Evolutionary conservation across 2,888 invertebrate species (phyloP).

Genomic region (Tachina grossa): DNA sequence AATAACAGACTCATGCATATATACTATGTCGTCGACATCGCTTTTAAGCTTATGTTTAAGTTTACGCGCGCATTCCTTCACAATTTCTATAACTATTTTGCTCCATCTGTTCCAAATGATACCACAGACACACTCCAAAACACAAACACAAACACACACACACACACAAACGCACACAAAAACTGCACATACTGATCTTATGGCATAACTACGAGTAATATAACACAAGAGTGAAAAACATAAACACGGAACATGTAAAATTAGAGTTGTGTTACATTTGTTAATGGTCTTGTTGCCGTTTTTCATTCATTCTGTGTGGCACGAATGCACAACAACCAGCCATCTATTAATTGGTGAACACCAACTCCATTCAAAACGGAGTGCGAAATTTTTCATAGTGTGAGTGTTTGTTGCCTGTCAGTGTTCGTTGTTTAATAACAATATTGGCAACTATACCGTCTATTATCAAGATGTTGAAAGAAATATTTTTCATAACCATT

Average conservation of each 20-base stretch:
- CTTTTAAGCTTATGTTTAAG: slow-evolving; percentile 40
- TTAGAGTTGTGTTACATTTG: slow-evolving; percentile 67
- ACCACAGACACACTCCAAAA: slow-evolving; percentile 22
- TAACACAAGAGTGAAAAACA: slow-evolving; percentile 22
- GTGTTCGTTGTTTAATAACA: slow-evolving; percentile 40
- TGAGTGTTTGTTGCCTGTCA: background rate
- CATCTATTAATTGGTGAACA: slow-evolving; percentile 78
- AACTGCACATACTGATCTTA: slow-evolving; percentile 10
- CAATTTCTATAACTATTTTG: slow-evolving; percentile 58
- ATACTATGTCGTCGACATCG: background rate
- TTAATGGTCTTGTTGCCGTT: slow-evolving; percentile 56
- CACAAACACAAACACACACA: background rate
- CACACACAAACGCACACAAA: slow-evolving; percentile 7
- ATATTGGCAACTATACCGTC: slow-evolving; percentile 49
- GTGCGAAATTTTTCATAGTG: slow-evolving; percentile 28
- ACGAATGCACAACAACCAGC: slow-evolving; percentile 51
- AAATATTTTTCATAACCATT: slow-evolving; percentile 56
- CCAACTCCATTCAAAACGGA: slow-evolving; percentile 43
- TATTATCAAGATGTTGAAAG: slow-evolving; percentile 57
- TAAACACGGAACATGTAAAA: slow-evolving; percentile 39
- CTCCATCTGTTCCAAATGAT: slow-evolving; percentile 52
- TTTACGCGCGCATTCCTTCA: slow-evolving; percentile 61
- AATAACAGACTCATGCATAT: background rate
- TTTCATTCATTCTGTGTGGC: slow-evolving; percentile 59
- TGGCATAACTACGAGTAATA: background rate